Evolutionary conservation across 2,888 invertebrate species (phyloP), one percentile per base, ranked within the genome.

Genomic region (Drepanosiphum platanoidis): DNA sequence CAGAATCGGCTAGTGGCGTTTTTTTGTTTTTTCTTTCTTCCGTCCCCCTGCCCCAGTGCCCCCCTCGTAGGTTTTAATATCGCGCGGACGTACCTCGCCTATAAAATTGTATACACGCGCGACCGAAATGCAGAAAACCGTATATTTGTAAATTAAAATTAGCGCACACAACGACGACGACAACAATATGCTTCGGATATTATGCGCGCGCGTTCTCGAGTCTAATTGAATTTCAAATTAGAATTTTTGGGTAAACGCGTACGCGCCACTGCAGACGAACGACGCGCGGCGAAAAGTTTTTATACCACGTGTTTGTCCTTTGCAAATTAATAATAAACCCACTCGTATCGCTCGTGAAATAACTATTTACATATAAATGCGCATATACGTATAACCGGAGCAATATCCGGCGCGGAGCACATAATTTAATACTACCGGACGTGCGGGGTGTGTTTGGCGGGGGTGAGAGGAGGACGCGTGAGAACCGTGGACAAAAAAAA

Each of bases 221-320:
- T 66, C 39, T 64, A 66, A 77, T 77, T 77, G 77, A 77, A 79
- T 66, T 78, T 66, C 32, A 66, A 79, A 79, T 66, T 79, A 66
- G 22, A 66, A 32, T 66, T 66, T 79, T 79, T 7, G 13, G 66
- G n/a, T 39, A 42, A 30, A 39, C 18, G 15, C 36, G 30, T n/a
- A n/a, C n/a, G n/a, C n/a, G n/a, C n/a, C n/a, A n/a, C n/a, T n/a
- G n/a, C n/a, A n/a, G n/a, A n/a, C n/a, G n/a, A n/a, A n/a, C 36
- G 61, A 36, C 61, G 61, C 9, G 36, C 58, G n/a, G n/a, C 22
- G n/a, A n/a, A 58, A 58, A n/a, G n/a, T 58, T 58, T 58, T 58
- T 58, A 61, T 15, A 18, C 27, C 32, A 36, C 8, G 27, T 77
- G 61, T 77, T 61, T 58, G 18, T 58, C 58, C 9, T 61, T 77